Base-by-base conservation (phyloP, 1,140 invertebrate species). In the Metaphire vulgaris region DNA sequence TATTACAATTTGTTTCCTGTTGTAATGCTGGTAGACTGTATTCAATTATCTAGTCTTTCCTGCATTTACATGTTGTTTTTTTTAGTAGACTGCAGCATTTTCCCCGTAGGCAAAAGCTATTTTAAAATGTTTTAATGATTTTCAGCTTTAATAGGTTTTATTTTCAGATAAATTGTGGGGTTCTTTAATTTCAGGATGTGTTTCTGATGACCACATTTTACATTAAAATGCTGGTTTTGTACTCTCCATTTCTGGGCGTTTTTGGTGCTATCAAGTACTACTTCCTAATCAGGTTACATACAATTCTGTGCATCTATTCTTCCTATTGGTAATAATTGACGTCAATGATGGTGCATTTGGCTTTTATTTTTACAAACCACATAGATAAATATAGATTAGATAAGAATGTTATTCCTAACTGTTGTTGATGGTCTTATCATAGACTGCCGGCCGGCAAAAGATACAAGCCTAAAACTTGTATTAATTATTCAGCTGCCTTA, bases 191-290 rank as follows among this genome's bases (percentile, higher is more conserved):
- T 56, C 66, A 76, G 74, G 77, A 79, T 30, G 64, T 77, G 26
- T 33, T 74, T 67, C 41, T 72, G 26, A 75, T 79, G 77, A 74
- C 30, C 15, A n/a, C 72, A 31, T 79, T 33, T 70, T 77, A 78
- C 72, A 15, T 75, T 2, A 71, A 69, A 33, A 26, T 78, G 28
- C 34, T 75, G 30, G 12, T 67, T 26, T n/a, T 80, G 14, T 77
- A 72, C 65, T n/a, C 41, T 16, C 68, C 77, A 33, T 28, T 77
- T 32, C 67, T 76, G 2, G 74, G 79, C 2, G 2, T 80, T 16
- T 71, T 29, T 29, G 79, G 77, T 0, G 29, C 69, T n/a, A n/a
- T 76, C 2, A 33, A 41, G 26, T 79, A 73, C 72, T 79, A 77
- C 69, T 77, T 78, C 64, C 14, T 76, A 21, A 28, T 75, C n/a